phyloP scores from a whole-genome alignment of 53 echinoderm and acorn worm species.

The Antedon mediterranea region DNA sequence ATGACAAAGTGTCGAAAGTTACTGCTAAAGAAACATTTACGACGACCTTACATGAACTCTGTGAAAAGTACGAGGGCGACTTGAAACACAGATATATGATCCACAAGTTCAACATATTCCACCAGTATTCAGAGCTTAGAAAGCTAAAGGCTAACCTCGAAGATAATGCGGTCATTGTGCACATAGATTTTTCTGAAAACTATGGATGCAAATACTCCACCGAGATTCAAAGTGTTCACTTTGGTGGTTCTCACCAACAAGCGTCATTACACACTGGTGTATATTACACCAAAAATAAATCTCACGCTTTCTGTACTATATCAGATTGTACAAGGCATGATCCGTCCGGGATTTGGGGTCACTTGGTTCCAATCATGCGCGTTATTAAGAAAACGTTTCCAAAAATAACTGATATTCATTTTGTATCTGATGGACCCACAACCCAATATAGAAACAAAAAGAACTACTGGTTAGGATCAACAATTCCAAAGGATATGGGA shows the following conservation, averaged over 20 bases:
- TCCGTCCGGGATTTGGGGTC: conserved; percentile 20
- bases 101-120: too few relatives aligned
- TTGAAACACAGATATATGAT: too few relatives aligned
- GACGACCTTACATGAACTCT: too few relatives aligned
- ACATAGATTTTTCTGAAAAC: too few relatives aligned
- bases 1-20: conserved; percentile 4
- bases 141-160: too few relatives aligned
- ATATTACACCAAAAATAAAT: conserved; percentile 5
- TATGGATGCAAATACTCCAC: conserved; percentile 7
- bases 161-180: too few relatives aligned
- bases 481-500: conserved; percentile 12
- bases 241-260: conserved; percentile 19
- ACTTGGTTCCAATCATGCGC: conserved; percentile 15
- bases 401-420: conserved; percentile 10
- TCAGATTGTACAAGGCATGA: conserved; percentile 18
- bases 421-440: conserved; percentile 20
- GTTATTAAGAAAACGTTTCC: conserved; percentile 7
- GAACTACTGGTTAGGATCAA: conserved; percentile 17
- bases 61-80: too few relatives aligned
- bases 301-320: conserved; percentile 12
- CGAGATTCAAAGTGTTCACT: conserved; percentile 22
- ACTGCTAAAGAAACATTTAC: conserved; percentile 13
- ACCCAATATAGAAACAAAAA: conserved; percentile 23
- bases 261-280: conserved; percentile 13
- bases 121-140: too few relatives aligned